Evolutionary conservation across 2,888 invertebrate species (phyloP).

Genomic region (Melanotus villosus): DNA sequence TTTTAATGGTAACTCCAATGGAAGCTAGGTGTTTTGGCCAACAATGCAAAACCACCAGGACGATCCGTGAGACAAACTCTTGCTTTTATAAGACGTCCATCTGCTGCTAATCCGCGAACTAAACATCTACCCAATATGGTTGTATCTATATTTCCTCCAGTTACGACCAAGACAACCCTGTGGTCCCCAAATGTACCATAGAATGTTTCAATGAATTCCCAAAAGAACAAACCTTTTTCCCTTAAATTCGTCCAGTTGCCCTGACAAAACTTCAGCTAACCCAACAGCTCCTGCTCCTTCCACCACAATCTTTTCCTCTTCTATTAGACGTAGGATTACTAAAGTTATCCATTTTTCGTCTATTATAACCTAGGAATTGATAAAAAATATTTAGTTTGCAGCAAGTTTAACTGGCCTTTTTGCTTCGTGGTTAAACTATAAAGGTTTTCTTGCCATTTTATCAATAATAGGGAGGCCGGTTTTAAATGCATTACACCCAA

Average conservation of each 20-base stretch:
- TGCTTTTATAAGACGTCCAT: slow-evolving; percentile 81
- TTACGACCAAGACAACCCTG: slow-evolving; percentile 85
- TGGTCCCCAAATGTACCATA: no score
- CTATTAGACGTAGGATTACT: slow-evolving; percentile 83
- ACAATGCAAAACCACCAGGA: slow-evolving; percentile 86
- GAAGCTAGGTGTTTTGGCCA: slow-evolving; percentile 79
- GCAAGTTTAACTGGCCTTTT: no score
- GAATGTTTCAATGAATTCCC: no score
- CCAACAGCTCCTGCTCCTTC: slow-evolving; percentile 93
- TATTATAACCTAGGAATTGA: slow-evolving; percentile 82
- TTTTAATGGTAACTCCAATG: slow-evolving; percentile 88
- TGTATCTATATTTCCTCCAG: slow-evolving; percentile 91
- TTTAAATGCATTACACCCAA: no score
- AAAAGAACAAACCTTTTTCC: slow-evolving; percentile 80
- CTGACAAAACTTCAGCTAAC: slow-evolving; percentile 87
- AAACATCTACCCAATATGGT: slow-evolving; percentile 86
- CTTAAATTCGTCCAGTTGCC: slow-evolving; percentile 82
- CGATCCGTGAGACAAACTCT: slow-evolving; percentile 82
- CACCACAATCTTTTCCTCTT: slow-evolving; percentile 90
- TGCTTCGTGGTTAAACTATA: no score
- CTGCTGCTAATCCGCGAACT: slow-evolving; percentile 87
- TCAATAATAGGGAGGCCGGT: no score
- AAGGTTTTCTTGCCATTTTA: no score
- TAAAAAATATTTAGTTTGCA: no score
- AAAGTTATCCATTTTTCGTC: slow-evolving; percentile 89